phyloP scores from a whole-genome alignment of 2,113 vertebrate genomes.

The Pterophyllum scalare region DNA sequence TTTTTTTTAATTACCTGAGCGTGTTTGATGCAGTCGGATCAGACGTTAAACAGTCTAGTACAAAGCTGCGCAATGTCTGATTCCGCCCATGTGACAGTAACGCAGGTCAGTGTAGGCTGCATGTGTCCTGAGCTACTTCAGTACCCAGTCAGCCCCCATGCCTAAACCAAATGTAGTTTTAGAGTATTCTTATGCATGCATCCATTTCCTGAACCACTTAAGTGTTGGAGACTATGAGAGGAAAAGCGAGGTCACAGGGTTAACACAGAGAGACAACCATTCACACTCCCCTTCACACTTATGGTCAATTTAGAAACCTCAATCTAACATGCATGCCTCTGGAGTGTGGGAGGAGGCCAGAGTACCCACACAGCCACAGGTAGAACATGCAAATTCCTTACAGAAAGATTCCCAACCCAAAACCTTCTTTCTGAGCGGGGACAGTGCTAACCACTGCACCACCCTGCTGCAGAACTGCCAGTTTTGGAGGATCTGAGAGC shows the following conservation, averaged over 20 bases:
- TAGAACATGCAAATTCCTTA: neutral
- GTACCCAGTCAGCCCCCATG: neutral
- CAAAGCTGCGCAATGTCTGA: neutral
- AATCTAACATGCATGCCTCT: neutral
- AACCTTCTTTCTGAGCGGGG: neutral
- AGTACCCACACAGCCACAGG: neutral
- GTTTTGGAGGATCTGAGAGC: neutral
- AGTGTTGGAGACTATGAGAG: neutral
- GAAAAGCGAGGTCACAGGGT: neutral
- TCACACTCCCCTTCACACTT: neutral
- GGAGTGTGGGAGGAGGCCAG: neutral
- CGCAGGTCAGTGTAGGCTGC: neutral
- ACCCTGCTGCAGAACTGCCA: neutral
- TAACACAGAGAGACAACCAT: neutral
- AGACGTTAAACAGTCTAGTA: neutral
- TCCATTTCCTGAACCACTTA: neutral
- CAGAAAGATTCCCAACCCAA: neutral
- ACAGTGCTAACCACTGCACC: neutral
- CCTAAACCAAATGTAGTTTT: neutral
- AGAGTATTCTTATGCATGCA: neutral
- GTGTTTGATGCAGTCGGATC: neutral
- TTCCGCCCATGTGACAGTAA: neutral
- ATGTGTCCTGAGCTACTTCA: neutral
- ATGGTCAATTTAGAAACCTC: neutral
- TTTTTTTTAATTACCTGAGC: neutral